Evolutionary conservation across 1,140 invertebrate genomes (phyloP).

Genomic region (Goniozus legneri): DNA sequence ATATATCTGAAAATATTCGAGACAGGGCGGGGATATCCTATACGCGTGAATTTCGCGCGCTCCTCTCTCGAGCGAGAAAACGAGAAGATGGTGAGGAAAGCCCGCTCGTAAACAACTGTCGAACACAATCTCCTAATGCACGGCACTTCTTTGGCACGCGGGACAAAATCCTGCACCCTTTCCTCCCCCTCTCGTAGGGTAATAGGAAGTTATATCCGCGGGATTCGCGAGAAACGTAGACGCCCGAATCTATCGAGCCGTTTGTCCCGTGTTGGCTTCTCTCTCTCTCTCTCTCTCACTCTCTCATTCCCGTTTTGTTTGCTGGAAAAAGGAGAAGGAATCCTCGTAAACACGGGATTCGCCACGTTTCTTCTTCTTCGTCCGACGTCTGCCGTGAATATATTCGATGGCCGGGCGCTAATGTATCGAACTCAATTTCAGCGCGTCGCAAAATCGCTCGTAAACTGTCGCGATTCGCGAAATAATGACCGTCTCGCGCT

Average conservation of each 20-base stretch:
- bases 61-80: background rate
- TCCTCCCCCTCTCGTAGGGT: constrained; percentile 7
- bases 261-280: too few relatives aligned
- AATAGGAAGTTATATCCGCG: constrained; percentile 37
- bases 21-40: too few relatives aligned
- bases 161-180: constrained; percentile 6
- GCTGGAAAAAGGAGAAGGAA: background rate
- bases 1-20: too few relatives aligned
- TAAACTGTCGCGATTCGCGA: too few relatives aligned
- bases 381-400: constrained; percentile 3
- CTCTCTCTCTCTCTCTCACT: constrained; percentile 7
- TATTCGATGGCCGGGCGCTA: constrained; percentile 6
- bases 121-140: constrained; percentile 53
- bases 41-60: too few relatives aligned
- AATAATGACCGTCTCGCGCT: too few relatives aligned
- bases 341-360: constrained; percentile 9
- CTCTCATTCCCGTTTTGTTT: constrained; percentile 9
- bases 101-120: constrained; percentile 50
- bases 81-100: constrained; percentile 33
- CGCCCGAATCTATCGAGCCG: constrained; percentile 15
- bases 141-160: constrained; percentile 38
- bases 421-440: constrained; percentile 3
- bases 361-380: too few relatives aligned
- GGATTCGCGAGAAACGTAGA: constrained; percentile 20
- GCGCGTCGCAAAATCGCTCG: too few relatives aligned